Conservation (phyloP, 2,113 vertebrate species). For the Sorex fumeus region DNA sequence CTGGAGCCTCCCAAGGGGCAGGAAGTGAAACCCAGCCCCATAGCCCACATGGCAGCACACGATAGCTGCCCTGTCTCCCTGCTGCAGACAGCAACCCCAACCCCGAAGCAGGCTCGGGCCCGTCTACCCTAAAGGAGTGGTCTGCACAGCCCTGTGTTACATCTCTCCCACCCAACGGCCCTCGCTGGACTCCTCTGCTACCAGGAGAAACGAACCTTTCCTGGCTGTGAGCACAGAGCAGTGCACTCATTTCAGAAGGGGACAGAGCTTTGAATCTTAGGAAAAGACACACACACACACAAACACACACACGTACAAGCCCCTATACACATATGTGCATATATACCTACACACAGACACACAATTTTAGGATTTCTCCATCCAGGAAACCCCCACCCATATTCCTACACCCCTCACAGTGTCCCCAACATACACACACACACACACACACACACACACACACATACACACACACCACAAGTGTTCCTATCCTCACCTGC, state of each 20-base stretch:
- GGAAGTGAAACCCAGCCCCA: slow-evolving; percentile 52
- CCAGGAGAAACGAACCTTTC: neutral
- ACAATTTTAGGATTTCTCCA: neutral
- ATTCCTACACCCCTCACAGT: accelerated
- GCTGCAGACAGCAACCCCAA: neutral
- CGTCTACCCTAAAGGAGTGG: neutral
- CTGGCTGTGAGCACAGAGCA: neutral
- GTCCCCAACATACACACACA: too few species aligned
- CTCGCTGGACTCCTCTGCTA: neutral
- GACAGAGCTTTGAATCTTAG: neutral
- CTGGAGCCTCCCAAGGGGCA: slow-evolving; percentile 29
- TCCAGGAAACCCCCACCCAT: neutral
- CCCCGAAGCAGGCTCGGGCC: neutral
- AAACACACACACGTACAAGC: neutral
- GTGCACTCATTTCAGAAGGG: neutral
- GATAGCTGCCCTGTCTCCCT: neutral
- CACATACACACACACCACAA: too few species aligned
- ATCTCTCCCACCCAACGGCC: neutral
- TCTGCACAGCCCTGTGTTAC: neutral
- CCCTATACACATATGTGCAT: neutral
- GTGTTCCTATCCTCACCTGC: neutral
- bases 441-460: too few species aligned
- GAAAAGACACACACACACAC: neutral
- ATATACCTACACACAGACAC: neutral
- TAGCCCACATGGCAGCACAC: neutral